Evolutionary conservation across 2,797 vertebrate species (phyloP).

Genomic region (Pseudochromis fuscus): DNA sequence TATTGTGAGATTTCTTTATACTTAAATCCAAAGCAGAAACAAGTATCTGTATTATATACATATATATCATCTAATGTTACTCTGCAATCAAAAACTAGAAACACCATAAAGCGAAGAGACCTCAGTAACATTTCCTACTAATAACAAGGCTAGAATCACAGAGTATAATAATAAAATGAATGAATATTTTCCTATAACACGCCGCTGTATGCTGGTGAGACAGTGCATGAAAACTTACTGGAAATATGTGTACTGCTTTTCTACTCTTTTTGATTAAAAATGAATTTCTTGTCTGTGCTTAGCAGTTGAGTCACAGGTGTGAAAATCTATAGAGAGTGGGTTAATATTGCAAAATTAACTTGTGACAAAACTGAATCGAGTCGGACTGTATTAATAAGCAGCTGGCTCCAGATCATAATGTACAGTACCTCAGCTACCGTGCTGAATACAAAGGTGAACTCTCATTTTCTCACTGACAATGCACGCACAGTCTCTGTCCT

Average conservation of each 20-base stretch:
- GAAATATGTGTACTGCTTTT: background rate
- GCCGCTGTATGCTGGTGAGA: background rate
- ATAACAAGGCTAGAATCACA: background rate
- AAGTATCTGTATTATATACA: too few relatives aligned
- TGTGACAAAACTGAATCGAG: constrained; percentile 1
- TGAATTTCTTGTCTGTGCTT: constrained; percentile 9
- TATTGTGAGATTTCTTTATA: background rate
- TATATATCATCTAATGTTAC: too few relatives aligned
- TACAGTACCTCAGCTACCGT: constrained; percentile 21
- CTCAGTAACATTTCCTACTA: too few relatives aligned
- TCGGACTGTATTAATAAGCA: constrained; percentile 1
- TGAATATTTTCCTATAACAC: background rate
- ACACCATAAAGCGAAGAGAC: too few relatives aligned
- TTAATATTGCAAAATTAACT: constrained; percentile 21
- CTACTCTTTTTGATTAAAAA: background rate
- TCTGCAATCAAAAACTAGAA: too few relatives aligned
- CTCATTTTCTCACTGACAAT: constrained; percentile 34
- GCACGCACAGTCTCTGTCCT: constrained; percentile 23
- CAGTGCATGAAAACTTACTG: background rate
- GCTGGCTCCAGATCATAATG: constrained; percentile 37
- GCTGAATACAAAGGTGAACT: constrained; percentile 10
- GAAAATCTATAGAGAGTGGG: constrained; percentile 2
- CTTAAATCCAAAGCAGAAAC: too few relatives aligned
- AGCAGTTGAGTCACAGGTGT: constrained; percentile 8
- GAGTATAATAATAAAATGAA: background rate